Base-by-base conservation (phyloP, 2,797 vertebrate genomes). In the Cuculus canorus region DNA sequence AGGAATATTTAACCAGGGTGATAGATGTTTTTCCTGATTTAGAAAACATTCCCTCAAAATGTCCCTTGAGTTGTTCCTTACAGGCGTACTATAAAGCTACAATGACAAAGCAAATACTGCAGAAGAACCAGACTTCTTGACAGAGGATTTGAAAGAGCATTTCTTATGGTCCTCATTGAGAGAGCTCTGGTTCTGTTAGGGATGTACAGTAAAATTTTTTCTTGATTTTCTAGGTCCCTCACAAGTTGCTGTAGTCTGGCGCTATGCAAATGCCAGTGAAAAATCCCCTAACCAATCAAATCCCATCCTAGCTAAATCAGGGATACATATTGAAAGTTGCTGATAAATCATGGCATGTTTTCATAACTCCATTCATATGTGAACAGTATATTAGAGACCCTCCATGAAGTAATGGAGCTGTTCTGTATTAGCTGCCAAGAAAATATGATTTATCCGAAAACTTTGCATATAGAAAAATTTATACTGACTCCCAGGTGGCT, bases 341-440 rank as follows among this genome's bases (percentile, higher is more conserved):
- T 73, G 69, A 32, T 93, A 95, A 94, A 95, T 93, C 91, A 95
- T 73, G 66, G 63, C 32, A 30, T 21, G 57, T 59, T 81, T 88
- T 86, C 65, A 25, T 54, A 82, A 43, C 77, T 82, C 77, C 80
- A 54, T 57, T 82, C 60, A 39, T 25, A 71, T 13, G 23, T 73
- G 80, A 96, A 86, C 77, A 94, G 56, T 53, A 48, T 43, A 47
- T 56, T 60, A 56, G 32, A 59, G n/a, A 8, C 37, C 10, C 60
- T 59, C 1, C 43, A 61, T 91, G 82, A 88, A 92, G 41, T 52
- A 84, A 24, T 9, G 13, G 65, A 78, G 41, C 69, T 88, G 66
- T 56, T 82, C 52, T 61, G 8, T 73, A n/a, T 71, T 60, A 84
- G 28, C 72, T 94, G 90, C 56, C 80, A 90, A 77, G 90, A 87